Evolutionary conservation across 2,113 vertebrate genomes (phyloP), one percentile per base, ranked within the genome.

Genomic region (Tenrec ecaudatus): DNA sequence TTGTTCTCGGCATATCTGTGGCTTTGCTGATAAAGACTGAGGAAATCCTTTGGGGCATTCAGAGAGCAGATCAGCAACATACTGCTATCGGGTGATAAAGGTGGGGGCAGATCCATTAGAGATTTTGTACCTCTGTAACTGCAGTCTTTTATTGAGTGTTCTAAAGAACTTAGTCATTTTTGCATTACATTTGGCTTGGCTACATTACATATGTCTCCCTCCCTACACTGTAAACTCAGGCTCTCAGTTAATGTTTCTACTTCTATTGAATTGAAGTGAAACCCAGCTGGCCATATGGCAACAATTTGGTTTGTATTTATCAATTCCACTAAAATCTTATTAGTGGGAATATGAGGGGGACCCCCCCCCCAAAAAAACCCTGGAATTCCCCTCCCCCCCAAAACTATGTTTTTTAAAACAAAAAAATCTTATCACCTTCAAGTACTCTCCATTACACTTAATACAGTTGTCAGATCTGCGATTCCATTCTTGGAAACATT

Each of bases 71-170:
- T 47, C 25, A 75, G 73, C 23, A 66, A 84, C 91, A 84, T 40
- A 38, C 38, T 82, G 40, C 76, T 76, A 9, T n/a, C 0, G 38
- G 82, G 17, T 38, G 22, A 62, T 1, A 6, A 33, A 36, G n/a
- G 7, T 62, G 11, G 0, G 16, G 29, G 27, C 7, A 53, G 12
- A 3, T 29, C 36, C 36, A 47, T 36, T 81, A 14, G 29, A 23
- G 1, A 9, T 0, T 27, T 43, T 10, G 8, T 1, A 11, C 17
- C 38, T 68, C 6, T 16, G 2, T 11, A 1, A 27, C 36, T 62
- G 6, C n/a, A 57, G 0, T 10, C 19, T 40, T 27, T 43, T 36
- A 27, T 0, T 0, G 1, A 60, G 27, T 22, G 2, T 38, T 53
- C 38, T 5, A 4, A 29, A 15, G 38, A 82, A 25, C 20, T 33